Evolutionary conservation across 2,113 vertebrate genomes (phyloP).

Genomic region (Terrapene triunguis): DNA sequence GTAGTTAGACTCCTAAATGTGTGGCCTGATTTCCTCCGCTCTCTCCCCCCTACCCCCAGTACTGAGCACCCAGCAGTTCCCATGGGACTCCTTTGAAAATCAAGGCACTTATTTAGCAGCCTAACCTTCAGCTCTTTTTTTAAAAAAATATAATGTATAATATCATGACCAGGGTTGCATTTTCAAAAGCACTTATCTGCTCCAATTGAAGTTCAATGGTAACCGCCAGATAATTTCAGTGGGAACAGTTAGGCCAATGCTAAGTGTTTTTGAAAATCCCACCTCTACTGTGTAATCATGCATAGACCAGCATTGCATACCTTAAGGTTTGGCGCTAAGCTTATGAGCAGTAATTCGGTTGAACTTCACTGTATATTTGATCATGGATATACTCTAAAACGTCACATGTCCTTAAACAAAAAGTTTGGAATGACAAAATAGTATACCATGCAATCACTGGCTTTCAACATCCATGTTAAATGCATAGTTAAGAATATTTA

Average conservation of each 20-base stretch:
- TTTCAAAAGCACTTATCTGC: neutral
- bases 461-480: neutral
- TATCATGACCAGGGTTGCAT: neutral
- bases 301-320: neutral
- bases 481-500: conserved; percentile 17
- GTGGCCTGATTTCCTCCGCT: neutral
- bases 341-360: neutral
- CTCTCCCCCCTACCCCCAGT: no score
- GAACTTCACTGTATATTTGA: neutral
- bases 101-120: neutral
- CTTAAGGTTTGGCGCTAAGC: neutral
- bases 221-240: neutral
- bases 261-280: neutral
- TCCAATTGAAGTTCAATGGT: neutral
- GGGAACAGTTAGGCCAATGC: neutral
- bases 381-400: neutral
- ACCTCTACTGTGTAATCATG: neutral
- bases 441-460: neutral
- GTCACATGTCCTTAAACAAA: neutral
- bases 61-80: neutral
- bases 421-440: neutral
- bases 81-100: neutral
- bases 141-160: no score
- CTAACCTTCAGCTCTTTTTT: neutral
- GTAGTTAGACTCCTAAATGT: neutral